These are phyloP conservation scores for Phenganax subtilis DNA, from an alignment of 92 coral and sea anemone species.

Conservation along the genomic window DNA sequence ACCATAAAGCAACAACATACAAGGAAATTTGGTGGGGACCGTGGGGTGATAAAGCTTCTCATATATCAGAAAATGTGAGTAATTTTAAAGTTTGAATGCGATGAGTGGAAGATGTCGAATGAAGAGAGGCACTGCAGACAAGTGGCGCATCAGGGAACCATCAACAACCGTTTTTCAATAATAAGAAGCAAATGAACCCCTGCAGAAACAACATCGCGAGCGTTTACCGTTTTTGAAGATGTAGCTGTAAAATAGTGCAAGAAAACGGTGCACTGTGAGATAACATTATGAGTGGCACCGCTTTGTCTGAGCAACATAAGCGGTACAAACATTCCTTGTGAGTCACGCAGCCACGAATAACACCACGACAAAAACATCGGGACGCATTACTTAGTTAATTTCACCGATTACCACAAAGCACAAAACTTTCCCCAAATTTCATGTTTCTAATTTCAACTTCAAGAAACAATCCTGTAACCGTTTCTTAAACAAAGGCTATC, in stretches of 20 bases:
- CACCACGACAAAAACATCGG: neutral
- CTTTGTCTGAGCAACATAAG: conserved; percentile 34
- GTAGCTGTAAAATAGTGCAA: conserved; percentile 11
- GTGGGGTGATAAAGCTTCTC: neutral
- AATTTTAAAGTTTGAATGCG: conserved; percentile 10
- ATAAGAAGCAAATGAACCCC: conserved; percentile 35
- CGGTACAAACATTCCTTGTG: conserved; percentile 30
- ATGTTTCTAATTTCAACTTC: neutral
- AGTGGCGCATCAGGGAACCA: conserved; percentile 38
- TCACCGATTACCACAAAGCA: neutral
- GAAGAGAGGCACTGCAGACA: conserved; percentile 25
- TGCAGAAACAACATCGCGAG: conserved; percentile 14
- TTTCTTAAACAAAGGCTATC: conserved; percentile 37
- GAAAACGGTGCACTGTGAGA: conserved; percentile 25
- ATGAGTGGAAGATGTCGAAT: neutral
- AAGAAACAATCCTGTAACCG: conserved; percentile 2
- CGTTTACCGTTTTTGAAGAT: conserved; percentile 34
- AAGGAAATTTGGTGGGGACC: neutral
- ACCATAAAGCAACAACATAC: neutral
- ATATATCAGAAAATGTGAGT: neutral
- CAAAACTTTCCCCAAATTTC: neutral
- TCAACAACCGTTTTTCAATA: conserved; percentile 38
- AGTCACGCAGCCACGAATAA: neutral
- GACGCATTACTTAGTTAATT: too few relatives aligned
- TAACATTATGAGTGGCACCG: conserved; percentile 35